Percentiles rank a stretch among this genome's conserved stretches.
These are phyloP conservation scores for Sinotaia quadrata DNA, from an alignment of 2,888 invertebrate genomes.

Conservation along the genomic window DNA sequence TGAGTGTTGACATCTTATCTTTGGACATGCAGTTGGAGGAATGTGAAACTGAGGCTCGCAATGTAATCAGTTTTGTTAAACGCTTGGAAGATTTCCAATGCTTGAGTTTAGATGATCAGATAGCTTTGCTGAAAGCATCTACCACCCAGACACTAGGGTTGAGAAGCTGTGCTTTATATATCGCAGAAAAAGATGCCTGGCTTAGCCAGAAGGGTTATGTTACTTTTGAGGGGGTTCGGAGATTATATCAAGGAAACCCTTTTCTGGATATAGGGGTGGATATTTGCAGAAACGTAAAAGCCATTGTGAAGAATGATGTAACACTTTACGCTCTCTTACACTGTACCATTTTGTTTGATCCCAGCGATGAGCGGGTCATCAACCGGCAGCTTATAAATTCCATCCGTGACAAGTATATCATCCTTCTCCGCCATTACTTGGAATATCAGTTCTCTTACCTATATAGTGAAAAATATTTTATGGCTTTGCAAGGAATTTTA, in stretches of 20 bases:
- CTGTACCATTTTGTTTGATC: slow-evolving; percentile 91
- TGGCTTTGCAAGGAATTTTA: slow-evolving; percentile 35
- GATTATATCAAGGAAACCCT: slow-evolving; percentile 71
- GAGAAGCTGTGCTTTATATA: slow-evolving; percentile 77
- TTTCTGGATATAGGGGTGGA: slow-evolving; percentile 66
- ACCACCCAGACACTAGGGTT: slow-evolving; percentile 19
- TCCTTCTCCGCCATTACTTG: slow-evolving; percentile 69
- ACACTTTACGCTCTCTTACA: slow-evolving; percentile 88
- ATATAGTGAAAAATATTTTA: slow-evolving; percentile 56
- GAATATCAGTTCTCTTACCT: slow-evolving; percentile 65
- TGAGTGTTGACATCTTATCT: background rate
- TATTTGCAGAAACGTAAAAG: slow-evolving; percentile 66
- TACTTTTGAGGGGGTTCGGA: background rate
- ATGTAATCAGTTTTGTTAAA: slow-evolving; percentile 79
- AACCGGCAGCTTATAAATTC: slow-evolving; percentile 60
- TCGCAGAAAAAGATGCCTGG: slow-evolving; percentile 91
- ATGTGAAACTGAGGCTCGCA: slow-evolving; percentile 87
- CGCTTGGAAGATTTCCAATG: slow-evolving; percentile 85
- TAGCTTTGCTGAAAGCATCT: slow-evolving; percentile 85
- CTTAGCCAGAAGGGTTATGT: slow-evolving; percentile 80
- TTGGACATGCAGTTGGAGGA: slow-evolving; percentile 30
- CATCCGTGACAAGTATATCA: slow-evolving; percentile 74
- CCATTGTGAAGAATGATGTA: slow-evolving; percentile 83
- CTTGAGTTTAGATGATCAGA: slow-evolving; percentile 95
- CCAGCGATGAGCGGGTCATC: slow-evolving; percentile 82